Evolutionary conservation across 1,140 invertebrate species (phyloP).

Genomic region (Gyrodactylus bullatarudis): DNA sequence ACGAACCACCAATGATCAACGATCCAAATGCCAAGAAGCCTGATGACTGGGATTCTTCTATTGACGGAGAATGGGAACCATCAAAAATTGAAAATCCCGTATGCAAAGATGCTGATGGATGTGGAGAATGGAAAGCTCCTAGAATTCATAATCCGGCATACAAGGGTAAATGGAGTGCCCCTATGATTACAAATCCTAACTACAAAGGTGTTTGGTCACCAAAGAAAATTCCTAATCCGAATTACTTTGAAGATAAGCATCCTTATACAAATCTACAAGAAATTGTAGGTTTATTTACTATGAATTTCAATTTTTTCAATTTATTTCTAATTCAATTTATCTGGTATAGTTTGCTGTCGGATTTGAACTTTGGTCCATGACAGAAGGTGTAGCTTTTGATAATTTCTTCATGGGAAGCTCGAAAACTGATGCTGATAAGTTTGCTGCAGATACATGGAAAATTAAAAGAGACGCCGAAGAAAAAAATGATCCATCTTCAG

Average conservation of each 20-base stretch:
- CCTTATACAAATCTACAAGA: conserved; percentile 21
- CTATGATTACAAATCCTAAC: conserved; percentile 52
- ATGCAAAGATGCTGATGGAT: conserved; percentile 47
- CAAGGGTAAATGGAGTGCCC: conserved; percentile 40
- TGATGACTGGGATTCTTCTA: conserved; percentile 75
- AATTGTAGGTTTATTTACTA: not conserved
- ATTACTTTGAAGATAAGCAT: conserved; percentile 58
- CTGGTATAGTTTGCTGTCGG: conserved; percentile 45
- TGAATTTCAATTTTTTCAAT: not conserved
- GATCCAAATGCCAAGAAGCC: conserved; percentile 56
- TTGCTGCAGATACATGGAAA: conserved; percentile 46
- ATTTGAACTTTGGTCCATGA: conserved; percentile 92
- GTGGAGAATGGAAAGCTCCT: conserved; percentile 54
- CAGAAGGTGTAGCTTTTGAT: conserved; percentile 47
- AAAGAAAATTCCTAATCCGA: conserved; percentile 55
- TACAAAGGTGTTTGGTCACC: conserved; percentile 37
- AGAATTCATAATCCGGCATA: conserved; percentile 55
- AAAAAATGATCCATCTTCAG: conserved; percentile 6
- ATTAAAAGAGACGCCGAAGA: conserved; percentile 37
- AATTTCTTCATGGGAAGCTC: conserved; percentile 70
- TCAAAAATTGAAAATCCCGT: conserved; percentile 33
- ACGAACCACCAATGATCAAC: conserved; percentile 51
- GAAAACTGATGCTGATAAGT: conserved; percentile 36
- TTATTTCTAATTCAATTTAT: no score
- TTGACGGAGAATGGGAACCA: conserved; percentile 93